Evolutionary conservation across 2,888 invertebrate species (phyloP).

Genomic region (Nysson spinosus): DNA sequence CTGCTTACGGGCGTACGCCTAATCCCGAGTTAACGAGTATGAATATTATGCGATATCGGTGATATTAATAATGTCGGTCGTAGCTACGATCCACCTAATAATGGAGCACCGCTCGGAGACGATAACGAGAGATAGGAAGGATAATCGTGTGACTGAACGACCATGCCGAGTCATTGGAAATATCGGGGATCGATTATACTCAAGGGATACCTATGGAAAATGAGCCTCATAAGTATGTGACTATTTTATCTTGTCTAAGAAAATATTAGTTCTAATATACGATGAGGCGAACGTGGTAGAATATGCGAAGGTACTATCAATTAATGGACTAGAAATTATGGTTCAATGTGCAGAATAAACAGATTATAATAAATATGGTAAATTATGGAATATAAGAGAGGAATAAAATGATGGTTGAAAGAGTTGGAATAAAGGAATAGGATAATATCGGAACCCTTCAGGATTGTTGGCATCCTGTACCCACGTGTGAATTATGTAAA

Average conservation of each 20-base stretch:
- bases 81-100: conserved; percentile 36
- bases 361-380: too few relatives aligned
- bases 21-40: conserved; percentile 56
- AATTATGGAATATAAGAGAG: conserved; percentile 27
- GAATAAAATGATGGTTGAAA: neutral
- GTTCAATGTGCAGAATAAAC: too few relatives aligned
- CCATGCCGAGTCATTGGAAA: conserved; percentile 36
- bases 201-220: neutral
- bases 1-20: conserved; percentile 23
- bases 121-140: conserved; percentile 45
- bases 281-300: too few relatives aligned
- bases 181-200: conserved; percentile 51
- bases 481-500: conserved; percentile 56
- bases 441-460: conserved; percentile 30
- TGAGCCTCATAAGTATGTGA: too few relatives aligned
- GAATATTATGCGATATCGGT: conserved; percentile 50
- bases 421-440: conserved; percentile 12
- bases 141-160: conserved; percentile 29
- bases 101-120: conserved; percentile 29
- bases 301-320: too few relatives aligned
- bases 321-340: too few relatives aligned
- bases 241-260: too few relatives aligned
- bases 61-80: conserved; percentile 56
- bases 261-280: too few relatives aligned
- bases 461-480: conserved; percentile 46